Evolutionary conservation across 1,140 invertebrate genomes (phyloP), one percentile per base, ranked within the genome.

Genomic region (Procambarus clarkii): DNA sequence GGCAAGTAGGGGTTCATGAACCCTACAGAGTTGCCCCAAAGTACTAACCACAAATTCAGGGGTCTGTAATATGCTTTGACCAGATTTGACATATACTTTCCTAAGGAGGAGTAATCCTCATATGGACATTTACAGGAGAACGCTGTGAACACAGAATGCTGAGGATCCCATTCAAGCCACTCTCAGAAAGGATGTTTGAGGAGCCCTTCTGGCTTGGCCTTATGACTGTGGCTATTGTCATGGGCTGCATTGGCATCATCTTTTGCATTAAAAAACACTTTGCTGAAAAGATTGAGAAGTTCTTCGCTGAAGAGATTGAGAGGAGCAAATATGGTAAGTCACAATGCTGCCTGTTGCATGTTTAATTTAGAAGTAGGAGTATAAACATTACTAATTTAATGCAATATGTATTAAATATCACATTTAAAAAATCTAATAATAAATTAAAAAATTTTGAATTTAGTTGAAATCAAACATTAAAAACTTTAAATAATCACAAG

Each of bases 131-230:
- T 88, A 34, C 93, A 96, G 95, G 95, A 45, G 92, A 94, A 21
- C 93, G 95, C 93, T 96, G 96, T 95, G 95, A 97, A 94, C 93
- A 95, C 80, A 94, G 96, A 48, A 96, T 96, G 95, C 93, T 95
- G 87, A 94, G 95, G 92, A 97, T 97, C 92, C 96, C 96, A 2
- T 97, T 96, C 94, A 96, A 96, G 92, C 96, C 96, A 2, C 93
- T 97, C 45, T 96, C 96, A 71, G 95, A 97, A 86, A 94, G 97
- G 45, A 97, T 97, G 97, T 94, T 97, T 7, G 96, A 97, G 93
- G 97, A 97, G 94, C 97, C 97, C 0, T 97, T 97, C 94, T 97
- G 97, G 97, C 94, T 97, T 21, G 97, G 97, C 2, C 95, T 97
- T 21, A 97, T 97, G 93, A 97, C 97, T 0, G 97, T 97, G 13